These are phyloP conservation scores for Antrozous pallidus DNA, from an alignment of 2,797 vertebrate genomes.

Conservation along the genomic window DNA sequence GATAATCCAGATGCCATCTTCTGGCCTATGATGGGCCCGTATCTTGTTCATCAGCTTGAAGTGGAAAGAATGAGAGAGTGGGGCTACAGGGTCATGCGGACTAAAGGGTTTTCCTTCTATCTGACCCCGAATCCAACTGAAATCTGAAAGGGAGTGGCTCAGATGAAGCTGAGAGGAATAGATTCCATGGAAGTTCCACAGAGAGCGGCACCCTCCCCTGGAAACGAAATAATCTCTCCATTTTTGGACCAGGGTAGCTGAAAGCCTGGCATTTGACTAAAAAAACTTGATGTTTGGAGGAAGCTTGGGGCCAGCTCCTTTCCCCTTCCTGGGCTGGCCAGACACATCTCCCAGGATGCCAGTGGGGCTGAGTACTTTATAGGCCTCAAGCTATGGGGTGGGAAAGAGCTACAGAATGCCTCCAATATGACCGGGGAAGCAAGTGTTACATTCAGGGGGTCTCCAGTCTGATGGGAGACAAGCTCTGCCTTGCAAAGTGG, in stretches of 20 bases:
- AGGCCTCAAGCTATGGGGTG: not conserved
- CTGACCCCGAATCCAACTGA: not conserved
- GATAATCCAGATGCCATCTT: not conserved
- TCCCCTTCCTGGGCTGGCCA: slow-evolving; percentile 8
- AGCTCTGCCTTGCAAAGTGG: not conserved
- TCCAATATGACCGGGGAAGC: not conserved
- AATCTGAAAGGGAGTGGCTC: not conserved
- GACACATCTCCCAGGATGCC: not conserved
- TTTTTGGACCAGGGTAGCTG: not conserved
- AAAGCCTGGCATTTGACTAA: slow-evolving; percentile 39
- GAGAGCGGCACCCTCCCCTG: not conserved
- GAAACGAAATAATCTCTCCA: slow-evolving; percentile 35
- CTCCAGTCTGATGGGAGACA: not conserved
- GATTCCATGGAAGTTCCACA: not conserved
- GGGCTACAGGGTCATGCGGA: not conserved
- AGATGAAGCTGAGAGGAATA: not conserved
- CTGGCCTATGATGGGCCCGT: not conserved
- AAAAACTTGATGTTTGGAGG: not conserved
- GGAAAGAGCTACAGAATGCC: not conserved
- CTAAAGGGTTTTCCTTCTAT: not conserved
- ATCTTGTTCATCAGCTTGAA: not conserved
- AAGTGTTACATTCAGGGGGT: not conserved
- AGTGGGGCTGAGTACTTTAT: not conserved
- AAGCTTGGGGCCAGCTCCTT: not conserved
- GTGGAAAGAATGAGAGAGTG: not conserved